These are phyloP conservation scores for Rhinoraja longicauda DNA, from an alignment of 2,797 vertebrate genomes.

Conservation along the genomic window DNA sequence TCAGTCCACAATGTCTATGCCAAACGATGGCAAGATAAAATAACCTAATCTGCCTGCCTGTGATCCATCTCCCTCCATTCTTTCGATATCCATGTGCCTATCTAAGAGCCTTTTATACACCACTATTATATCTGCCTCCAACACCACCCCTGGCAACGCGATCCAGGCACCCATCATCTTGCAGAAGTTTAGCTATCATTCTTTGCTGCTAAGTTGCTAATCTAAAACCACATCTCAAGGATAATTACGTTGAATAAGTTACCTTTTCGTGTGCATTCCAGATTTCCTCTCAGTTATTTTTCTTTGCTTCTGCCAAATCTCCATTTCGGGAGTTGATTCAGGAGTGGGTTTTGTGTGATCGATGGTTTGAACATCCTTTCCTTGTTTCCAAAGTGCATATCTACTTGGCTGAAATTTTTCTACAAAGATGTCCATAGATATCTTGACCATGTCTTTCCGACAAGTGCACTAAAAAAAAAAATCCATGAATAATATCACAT, in stretches of 20 bases:
- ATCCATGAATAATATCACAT: not conserved
- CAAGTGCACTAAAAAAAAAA: constrained; percentile 75
- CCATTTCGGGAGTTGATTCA: constrained; percentile 78
- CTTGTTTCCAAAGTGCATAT: constrained; percentile 83
- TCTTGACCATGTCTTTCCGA: constrained; percentile 93
- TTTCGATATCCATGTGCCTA: too few species aligned
- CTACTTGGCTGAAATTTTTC: constrained; percentile 90
- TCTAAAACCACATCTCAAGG: not conserved
- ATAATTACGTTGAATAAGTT: constrained; percentile 42
- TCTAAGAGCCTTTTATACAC: too few species aligned
- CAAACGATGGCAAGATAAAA: too few species aligned
- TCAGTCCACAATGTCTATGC: too few species aligned
- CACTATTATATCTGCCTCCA: too few species aligned
- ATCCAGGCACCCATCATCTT: too few species aligned
- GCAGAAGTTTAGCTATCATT: not conserved
- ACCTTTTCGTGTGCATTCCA: constrained; percentile 64
- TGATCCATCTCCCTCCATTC: too few species aligned
- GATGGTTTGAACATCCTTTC: constrained; percentile 77
- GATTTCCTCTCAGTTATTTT: constrained; percentile 50
- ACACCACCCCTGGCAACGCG: too few species aligned
- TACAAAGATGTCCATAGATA: constrained; percentile 96
- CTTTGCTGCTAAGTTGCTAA: not conserved
- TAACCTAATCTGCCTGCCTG: too few species aligned
- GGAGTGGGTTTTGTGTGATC: constrained; percentile 84
- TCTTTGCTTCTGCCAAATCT: constrained; percentile 74